Evolutionary conservation across 2,797 vertebrate genomes (phyloP).

Genomic region (Phalloptychus januarius): DNA sequence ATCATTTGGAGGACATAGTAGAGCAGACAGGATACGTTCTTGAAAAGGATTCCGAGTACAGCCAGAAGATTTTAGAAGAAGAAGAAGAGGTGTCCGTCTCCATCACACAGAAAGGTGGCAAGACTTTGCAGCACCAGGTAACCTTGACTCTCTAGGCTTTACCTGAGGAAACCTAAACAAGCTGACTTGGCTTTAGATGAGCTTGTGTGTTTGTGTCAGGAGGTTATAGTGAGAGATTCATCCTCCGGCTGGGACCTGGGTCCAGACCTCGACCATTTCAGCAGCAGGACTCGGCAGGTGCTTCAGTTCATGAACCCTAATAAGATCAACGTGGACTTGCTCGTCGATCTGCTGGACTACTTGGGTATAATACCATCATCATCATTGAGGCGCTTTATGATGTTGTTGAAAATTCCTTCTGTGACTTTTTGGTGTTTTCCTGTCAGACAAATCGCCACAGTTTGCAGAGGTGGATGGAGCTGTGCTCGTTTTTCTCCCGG

Average conservation of each 20-base stretch:
- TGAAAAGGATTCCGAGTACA: slow-evolving; percentile 95
- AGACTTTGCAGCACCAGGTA: slow-evolving; percentile 87
- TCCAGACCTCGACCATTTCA: slow-evolving; percentile 88
- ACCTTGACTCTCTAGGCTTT: not conserved
- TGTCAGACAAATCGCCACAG: slow-evolving; percentile 87
- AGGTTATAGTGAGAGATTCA: slow-evolving; percentile 81
- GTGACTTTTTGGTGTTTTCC: not conserved
- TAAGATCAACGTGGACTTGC: slow-evolving; percentile 95
- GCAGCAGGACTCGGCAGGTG: slow-evolving; percentile 88
- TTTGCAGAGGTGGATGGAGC: slow-evolving; percentile 90
- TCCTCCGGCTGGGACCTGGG: slow-evolving; percentile 78
- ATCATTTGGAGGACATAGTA: slow-evolving; percentile 93
- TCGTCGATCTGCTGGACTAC: slow-evolving; percentile 88
- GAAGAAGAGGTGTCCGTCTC: slow-evolving; percentile 91
- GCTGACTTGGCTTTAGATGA: not conserved
- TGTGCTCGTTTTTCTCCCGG: slow-evolving; percentile 92
- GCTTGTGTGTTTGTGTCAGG: slow-evolving; percentile 75
- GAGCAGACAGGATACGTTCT: slow-evolving; percentile 91
- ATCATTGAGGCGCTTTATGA: not conserved
- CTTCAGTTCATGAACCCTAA: slow-evolving; percentile 94
- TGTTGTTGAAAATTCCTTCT: not conserved
- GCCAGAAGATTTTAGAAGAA: slow-evolving; percentile 94
- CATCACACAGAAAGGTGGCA: slow-evolving; percentile 89
- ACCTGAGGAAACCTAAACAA: not conserved
- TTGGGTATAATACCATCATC: slow-evolving; percentile 80